Evolutionary conservation across 2,888 invertebrate genomes (phyloP).

Genomic region (Steinernema carpocapsae): DNA sequence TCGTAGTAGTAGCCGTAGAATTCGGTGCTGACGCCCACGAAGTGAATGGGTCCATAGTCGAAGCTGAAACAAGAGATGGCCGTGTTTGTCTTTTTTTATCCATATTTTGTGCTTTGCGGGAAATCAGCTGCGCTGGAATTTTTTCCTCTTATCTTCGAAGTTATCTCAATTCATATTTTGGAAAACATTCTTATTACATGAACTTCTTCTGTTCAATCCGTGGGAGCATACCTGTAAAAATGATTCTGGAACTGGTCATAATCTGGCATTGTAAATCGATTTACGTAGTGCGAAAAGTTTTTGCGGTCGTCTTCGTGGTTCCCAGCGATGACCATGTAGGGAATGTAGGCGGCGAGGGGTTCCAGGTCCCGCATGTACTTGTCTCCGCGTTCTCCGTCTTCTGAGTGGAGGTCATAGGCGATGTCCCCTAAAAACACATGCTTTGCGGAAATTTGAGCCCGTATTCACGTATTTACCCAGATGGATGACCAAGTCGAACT

Average conservation of each 20-base stretch:
- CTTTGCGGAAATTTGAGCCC: no score
- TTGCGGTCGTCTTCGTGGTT: conserved; percentile 72
- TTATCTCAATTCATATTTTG: no score
- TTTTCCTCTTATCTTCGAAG: no score
- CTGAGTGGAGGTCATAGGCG: conserved; percentile 86
- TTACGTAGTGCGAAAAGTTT: conserved; percentile 91
- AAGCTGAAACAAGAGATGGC: no score
- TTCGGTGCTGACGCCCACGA: conserved; percentile 89
- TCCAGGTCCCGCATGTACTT: conserved; percentile 90
- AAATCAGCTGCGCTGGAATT: conserved; percentile 2
- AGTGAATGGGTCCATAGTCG: conserved; percentile 87
- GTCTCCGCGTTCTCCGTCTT: conserved; percentile 84
- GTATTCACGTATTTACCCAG: no score
- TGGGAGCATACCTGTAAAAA: conserved; percentile 67
- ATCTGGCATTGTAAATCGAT: conserved; percentile 89
- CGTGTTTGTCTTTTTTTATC: conserved; percentile 45
- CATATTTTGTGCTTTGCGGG: no score
- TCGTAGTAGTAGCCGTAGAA: conserved; percentile 84
- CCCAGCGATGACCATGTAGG: conserved; percentile 84
- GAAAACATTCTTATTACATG: no score
- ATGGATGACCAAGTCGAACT: conserved; percentile 66
- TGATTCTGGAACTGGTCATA: conserved; percentile 67
- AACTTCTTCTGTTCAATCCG: no score
- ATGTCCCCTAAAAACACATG: conserved; percentile 79
- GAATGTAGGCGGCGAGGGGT: conserved; percentile 84